Conservation (phyloP, 2,797 vertebrate genomes). For the Lithobates pipiens region DNA sequence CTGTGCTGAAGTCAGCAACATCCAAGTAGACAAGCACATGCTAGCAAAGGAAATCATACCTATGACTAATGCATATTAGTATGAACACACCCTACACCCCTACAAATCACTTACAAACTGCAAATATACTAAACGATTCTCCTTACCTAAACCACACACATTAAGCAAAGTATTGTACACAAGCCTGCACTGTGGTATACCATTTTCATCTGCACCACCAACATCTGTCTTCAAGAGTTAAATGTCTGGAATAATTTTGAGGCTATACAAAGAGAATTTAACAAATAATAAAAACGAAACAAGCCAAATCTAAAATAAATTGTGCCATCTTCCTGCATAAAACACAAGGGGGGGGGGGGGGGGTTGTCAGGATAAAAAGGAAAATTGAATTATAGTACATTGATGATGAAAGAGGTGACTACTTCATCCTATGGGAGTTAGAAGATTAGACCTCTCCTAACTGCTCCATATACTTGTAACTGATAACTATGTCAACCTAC, state of each 20-base stretch:
- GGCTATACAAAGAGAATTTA: too few relatives aligned
- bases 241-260: too few relatives aligned
- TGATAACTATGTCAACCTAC: not conserved
- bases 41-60: not conserved
- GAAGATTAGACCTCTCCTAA: too few relatives aligned
- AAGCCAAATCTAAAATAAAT: too few relatives aligned
- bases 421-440: too few relatives aligned
- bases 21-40: not conserved
- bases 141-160: not conserved
- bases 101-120: not conserved
- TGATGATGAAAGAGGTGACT: too few relatives aligned
- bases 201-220: not conserved
- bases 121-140: not conserved
- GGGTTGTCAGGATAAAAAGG: too few relatives aligned
- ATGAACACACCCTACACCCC: not conserved
- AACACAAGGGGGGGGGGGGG: too few relatives aligned
- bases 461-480: not conserved
- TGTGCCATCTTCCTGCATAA: too few relatives aligned
- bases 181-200: not conserved
- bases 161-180: not conserved
- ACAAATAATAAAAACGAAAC: too few relatives aligned
- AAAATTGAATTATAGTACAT: too few relatives aligned
- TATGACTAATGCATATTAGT: not conserved
- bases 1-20: not conserved
- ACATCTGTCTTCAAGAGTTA: not conserved